Evolutionary conservation across 1,140 invertebrate genomes (phyloP).

Genomic region (Atta texana): DNA sequence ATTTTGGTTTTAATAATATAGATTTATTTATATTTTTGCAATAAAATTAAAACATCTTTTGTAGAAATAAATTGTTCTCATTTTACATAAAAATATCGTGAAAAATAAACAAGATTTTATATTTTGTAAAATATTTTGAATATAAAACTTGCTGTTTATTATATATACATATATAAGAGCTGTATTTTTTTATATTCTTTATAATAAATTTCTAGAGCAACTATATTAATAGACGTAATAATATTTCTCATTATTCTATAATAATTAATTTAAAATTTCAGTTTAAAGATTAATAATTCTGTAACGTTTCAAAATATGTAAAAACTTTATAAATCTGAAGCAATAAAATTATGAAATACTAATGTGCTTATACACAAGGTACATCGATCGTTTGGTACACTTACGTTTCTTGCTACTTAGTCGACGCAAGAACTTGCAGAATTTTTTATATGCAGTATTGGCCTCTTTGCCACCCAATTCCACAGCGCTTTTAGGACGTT

Average conservation of each 20-base stretch:
- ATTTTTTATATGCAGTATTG: constrained; percentile 83
- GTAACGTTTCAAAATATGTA: background rate
- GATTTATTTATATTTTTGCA: background rate
- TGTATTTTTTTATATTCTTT: background rate
- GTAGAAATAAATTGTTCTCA: background rate
- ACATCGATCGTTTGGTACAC: constrained; percentile 60
- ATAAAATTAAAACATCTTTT: background rate
- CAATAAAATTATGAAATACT: background rate
- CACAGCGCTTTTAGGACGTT: constrained; percentile 77
- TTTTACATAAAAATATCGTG: background rate
- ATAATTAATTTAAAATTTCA: background rate
- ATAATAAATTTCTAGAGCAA: background rate
- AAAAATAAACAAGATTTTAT: background rate
- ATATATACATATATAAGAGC: background rate
- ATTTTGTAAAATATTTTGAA: background rate
- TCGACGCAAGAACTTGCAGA: constrained; percentile 82
- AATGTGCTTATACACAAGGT: background rate
- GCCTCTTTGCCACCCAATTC: constrained; percentile 79
- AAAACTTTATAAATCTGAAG: background rate
- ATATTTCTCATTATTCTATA: background rate
- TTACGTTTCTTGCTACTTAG: constrained; percentile 83
- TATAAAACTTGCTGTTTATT: background rate
- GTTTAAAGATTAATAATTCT: background rate
- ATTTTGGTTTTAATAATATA: background rate
- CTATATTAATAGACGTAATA: background rate